A percentile compares a stretch with the other conserved stretches of the same genome.
phyloP scores from a whole-genome alignment of 1,140 invertebrate species.

The Nylanderia fulva region DNA sequence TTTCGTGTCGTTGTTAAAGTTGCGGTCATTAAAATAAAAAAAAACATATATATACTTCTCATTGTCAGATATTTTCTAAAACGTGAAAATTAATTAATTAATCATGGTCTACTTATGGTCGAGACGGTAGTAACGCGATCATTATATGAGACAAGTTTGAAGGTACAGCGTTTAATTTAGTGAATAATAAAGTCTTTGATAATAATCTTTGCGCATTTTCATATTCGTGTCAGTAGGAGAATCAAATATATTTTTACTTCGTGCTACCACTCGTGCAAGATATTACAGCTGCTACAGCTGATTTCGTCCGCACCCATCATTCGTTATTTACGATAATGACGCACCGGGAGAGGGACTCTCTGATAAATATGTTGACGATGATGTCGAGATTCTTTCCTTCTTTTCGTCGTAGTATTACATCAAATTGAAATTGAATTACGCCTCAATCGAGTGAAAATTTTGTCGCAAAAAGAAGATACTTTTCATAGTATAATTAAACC shows the following conservation, averaged over 20 bases:
- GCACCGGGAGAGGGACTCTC: not conserved
- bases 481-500: not conserved
- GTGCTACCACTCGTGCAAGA: not conserved
- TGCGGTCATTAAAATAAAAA: not conserved
- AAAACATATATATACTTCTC: not conserved
- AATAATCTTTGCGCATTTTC: not conserved
- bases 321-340: slow-evolving; percentile 45
- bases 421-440: slow-evolving; percentile 20
- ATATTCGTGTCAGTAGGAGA: not conserved
- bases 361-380: slow-evolving; percentile 16
- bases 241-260: slow-evolving; percentile 8
- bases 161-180: not conserved
- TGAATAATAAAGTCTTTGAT: not conserved
- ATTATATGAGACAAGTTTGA: not conserved
- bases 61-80: slow-evolving; percentile 6
- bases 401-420: not conserved
- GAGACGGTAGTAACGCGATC: not conserved
- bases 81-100: not conserved
- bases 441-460: not conserved
- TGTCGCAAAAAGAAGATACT: not conserved
- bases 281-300: slow-evolving; percentile 3
- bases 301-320: slow-evolving; percentile 6
- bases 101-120: not conserved
- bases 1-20: not conserved
- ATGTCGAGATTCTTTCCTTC: not conserved